phyloP scores from a whole-genome alignment of 2,113 vertebrate species.

The Notarius lentiginosus region DNA sequence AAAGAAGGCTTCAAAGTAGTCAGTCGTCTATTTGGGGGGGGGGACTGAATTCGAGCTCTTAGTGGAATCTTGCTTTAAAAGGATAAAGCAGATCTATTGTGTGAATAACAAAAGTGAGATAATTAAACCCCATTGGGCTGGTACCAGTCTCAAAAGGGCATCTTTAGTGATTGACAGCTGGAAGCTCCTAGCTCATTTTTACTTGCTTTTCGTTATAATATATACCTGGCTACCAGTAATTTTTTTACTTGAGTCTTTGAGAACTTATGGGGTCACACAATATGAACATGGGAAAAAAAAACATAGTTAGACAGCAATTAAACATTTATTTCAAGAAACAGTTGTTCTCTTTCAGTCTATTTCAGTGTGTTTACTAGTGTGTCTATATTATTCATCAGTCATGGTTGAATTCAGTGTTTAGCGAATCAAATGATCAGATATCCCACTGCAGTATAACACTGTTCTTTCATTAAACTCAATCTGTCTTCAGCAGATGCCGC shows the following conservation, averaged over 20 bases:
- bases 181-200: slow-evolving; percentile 9
- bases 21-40: slow-evolving; percentile 33
- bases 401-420: background rate
- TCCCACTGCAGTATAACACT: background rate
- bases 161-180: slow-evolving; percentile 47
- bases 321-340: background rate
- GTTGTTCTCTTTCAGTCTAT: background rate
- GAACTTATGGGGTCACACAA: background rate
- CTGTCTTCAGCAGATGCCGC: background rate
- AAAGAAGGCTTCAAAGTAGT: slow-evolving; percentile 39
- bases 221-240: background rate
- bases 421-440: background rate
- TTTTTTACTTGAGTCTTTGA: background rate
- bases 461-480: background rate
- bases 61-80: slow-evolving; percentile 48
- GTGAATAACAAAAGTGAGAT: slow-evolving; percentile 63
- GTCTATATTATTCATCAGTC: background rate
- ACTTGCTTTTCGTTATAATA: background rate
- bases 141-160: slow-evolving; percentile 42
- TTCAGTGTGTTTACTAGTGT: background rate
- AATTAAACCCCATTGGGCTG: slow-evolving; percentile 61
- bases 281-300: background rate
- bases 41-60: slow-evolving; percentile 43
- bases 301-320: background rate
- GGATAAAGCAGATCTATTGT: slow-evolving; percentile 59